Evolutionary conservation across 1,140 invertebrate species (phyloP), one percentile per base, ranked within the genome.

Genomic region (Eumaeus atala): DNA sequence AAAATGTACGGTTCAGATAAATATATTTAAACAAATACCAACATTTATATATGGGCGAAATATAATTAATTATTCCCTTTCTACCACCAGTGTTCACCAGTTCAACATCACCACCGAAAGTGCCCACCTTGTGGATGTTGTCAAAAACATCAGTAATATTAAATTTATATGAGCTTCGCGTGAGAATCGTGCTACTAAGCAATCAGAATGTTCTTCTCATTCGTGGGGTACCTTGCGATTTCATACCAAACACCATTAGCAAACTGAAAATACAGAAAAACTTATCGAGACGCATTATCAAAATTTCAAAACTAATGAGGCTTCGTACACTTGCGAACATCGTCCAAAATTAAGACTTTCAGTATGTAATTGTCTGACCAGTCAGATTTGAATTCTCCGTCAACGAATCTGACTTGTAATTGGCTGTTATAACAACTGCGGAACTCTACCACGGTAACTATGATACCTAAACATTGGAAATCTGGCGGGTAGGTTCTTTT

Each of bases 191-290:
- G 38, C 38, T n/a, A 40, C 11, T 3, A 40, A 12, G 12, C 38
- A 40, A 12, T 40, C 38, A 12, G 38, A 40, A 12, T 40, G 38
- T 1, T 40, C 38, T 6, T 40, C 38, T n/a, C 38, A 40, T 5
- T 12, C 38, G 14, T 40, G 14, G 38, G 38, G 38, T 40, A 40
- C 14, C 38, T 40, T 40, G 38, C 38, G n/a, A 40, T 40, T 40
- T 40, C 38, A 12, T 40, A 40, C 38, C 38, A 40, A 12, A 40
- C 1, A 5, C 38, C 38, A 7, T 14, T 40, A 40, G 38, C 7
- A 40, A 40, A 40, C 38, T 40, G 38, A 12, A 40, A 40, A 12
- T 12, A 12, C 2, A 3, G 2, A 28, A 2, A 28, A 28, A 28
- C 6, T 6, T 28, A n/a, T 28, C 21, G 21, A 28, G 21, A 28